Percentiles rank a stretch among this genome's conserved stretches.
phyloP scores from a whole-genome alignment of 2,797 vertebrate genomes.

The Amphiprion clarkii region DNA sequence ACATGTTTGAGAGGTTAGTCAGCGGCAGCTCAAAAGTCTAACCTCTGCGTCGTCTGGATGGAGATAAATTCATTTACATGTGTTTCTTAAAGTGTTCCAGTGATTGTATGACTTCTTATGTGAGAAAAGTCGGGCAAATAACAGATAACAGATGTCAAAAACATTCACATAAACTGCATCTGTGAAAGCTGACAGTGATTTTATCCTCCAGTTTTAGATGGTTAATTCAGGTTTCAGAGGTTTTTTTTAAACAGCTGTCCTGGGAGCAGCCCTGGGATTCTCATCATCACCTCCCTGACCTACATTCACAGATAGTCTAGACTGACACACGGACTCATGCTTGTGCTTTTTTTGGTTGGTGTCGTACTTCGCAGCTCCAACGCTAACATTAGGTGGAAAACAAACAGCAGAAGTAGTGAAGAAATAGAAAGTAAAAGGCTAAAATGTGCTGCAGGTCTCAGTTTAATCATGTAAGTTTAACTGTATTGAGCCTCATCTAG shows the following conservation, averaged over 20 bases:
- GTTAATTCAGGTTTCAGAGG: slow-evolving; percentile 13
- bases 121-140: slow-evolving; percentile 1
- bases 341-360: neutral
- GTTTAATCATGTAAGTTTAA: too few species aligned
- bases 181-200: neutral
- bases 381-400: neutral
- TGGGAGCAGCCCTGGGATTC: slow-evolving; percentile 64
- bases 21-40: slow-evolving; percentile 8
- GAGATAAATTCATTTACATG: neutral
- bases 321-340: slow-evolving; percentile 7
- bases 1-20: slow-evolving; percentile 19
- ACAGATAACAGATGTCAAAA: neutral
- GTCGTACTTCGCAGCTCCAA: slow-evolving; percentile 1
- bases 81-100: neutral
- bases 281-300: slow-evolving; percentile 74
- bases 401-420: neutral
- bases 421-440: neutral
- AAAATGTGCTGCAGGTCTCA: too few species aligned
- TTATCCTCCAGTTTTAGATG: neutral
- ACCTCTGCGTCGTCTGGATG: neutral
- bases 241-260: slow-evolving; percentile 16
- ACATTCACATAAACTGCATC: neutral
- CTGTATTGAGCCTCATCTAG: neutral
- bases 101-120: neutral
- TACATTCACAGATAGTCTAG: slow-evolving; percentile 62